phyloP scores from a whole-genome alignment of 2,888 invertebrate genomes.

The Pterobdella sp. region DNA sequence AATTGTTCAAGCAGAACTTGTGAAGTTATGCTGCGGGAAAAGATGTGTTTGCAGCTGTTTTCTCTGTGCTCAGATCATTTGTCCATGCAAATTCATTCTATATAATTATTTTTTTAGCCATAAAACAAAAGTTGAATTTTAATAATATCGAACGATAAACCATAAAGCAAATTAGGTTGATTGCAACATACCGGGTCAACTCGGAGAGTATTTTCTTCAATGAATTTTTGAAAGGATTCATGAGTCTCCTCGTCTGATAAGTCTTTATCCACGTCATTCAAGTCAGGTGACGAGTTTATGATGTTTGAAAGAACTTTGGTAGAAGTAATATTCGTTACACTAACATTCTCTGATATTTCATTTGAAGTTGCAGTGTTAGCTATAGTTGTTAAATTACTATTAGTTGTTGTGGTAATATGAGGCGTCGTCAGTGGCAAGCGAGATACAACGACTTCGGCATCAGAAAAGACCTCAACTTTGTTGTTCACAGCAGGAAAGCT shows the following conservation, averaged over 20 bases:
- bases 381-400: not conserved
- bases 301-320: not conserved
- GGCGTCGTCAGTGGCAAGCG: not conserved
- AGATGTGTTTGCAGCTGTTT: no score
- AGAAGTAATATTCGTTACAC: not conserved
- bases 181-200: not conserved
- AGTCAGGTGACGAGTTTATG: not conserved
- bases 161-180: no score
- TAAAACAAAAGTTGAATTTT: no score
- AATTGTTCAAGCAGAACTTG: no score
- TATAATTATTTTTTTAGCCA: no score
- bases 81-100: no score
- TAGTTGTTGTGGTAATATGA: not conserved
- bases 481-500: not conserved
- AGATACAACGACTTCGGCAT: not conserved
- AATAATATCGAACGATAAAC: no score
- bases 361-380: not conserved
- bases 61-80: no score
- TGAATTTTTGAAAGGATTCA: slow-evolving; percentile 28
- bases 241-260: slow-evolving; percentile 18
- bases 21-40: no score
- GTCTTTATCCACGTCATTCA: not conserved
- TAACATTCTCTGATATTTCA: no score
- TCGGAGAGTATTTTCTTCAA: slow-evolving; percentile 26
- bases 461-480: not conserved